phyloP scores from a whole-genome alignment of 92 coral and sea anemone genomes.

The Epizoanthus fatuus region DNA sequence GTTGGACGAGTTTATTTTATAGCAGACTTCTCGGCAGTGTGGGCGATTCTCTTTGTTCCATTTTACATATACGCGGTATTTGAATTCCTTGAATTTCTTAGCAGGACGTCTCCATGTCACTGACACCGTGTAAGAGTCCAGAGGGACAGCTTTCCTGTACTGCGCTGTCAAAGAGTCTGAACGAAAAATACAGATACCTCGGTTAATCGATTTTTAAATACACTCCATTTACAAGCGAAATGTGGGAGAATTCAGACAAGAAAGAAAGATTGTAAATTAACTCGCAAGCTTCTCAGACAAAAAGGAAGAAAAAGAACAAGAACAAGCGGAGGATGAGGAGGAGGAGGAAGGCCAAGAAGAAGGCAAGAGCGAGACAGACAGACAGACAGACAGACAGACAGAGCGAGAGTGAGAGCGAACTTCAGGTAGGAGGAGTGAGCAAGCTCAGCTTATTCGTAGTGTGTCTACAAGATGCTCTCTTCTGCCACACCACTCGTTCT shows the following conservation, averaged over 20 bases:
- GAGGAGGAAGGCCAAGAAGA: no score
- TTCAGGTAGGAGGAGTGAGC: no score
- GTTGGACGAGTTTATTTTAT: conserved; percentile 54
- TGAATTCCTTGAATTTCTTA: conserved; percentile 58
- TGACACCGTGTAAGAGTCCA: conserved; percentile 29
- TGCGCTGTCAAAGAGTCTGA: conserved; percentile 54
- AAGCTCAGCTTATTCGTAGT: no score
- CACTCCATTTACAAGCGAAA: neutral
- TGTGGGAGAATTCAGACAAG: neutral
- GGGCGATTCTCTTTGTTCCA: conserved; percentile 53
- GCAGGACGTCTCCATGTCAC: conserved; percentile 74
- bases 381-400: neutral
- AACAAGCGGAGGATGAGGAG: no score
- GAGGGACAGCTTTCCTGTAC: conserved; percentile 25
- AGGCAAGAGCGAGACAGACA: neutral
- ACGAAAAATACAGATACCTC: neutral
- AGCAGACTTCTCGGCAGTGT: conserved; percentile 59
- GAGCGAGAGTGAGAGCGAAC: no score
- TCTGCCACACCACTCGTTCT: no score
- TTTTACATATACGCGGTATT: conserved; percentile 75
- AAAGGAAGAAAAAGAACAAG: no score
- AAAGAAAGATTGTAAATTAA: neutral
- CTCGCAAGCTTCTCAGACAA: no score
- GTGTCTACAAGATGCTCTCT: no score
- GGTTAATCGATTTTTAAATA: neutral